Evolutionary conservation across 2,888 invertebrate species (phyloP).

Genomic region (Elmis aenea): DNA sequence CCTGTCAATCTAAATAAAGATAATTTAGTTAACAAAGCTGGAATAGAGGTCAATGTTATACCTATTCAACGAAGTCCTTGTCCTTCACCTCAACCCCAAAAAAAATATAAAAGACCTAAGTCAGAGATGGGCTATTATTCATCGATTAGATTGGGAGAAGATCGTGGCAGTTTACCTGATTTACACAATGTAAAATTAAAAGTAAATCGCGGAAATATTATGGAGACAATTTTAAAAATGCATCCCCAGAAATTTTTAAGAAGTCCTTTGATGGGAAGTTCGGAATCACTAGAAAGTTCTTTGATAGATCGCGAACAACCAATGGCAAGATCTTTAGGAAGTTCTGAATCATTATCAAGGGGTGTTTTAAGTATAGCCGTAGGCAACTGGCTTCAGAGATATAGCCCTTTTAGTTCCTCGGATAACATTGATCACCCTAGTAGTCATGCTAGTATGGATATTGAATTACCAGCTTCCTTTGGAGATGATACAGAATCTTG

Average conservation of each 20-base stretch:
- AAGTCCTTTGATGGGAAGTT: conserved; percentile 29
- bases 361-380: conserved; percentile 41
- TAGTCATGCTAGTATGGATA: conserved; percentile 24
- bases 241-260: conserved; percentile 37
- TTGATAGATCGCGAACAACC: conserved; percentile 23
- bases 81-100: conserved; percentile 38
- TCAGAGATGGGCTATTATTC: conserved; percentile 41
- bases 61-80: conserved; percentile 45
- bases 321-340: conserved; percentile 33
- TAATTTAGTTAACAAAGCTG: conserved; percentile 56
- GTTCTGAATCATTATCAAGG: conserved; percentile 37
- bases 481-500: conserved; percentile 6
- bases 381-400: conserved; percentile 40
- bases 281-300: conserved; percentile 34
- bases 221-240: conserved; percentile 37
- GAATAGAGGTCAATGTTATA: conserved; percentile 47
- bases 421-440: conserved; percentile 30
- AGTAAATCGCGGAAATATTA: conserved; percentile 29
- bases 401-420: conserved; percentile 36
- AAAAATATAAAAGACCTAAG: conserved; percentile 34
- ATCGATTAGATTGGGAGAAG: conserved; percentile 27
- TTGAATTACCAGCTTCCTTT: conserved; percentile 2
- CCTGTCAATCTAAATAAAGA: conserved; percentile 48
- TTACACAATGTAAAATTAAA: conserved; percentile 29
- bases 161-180: conserved; percentile 42